Percentiles rank a stretch among this genome's conserved stretches.
Evolutionary conservation across 1,140 invertebrate species (phyloP).

Genomic region (Drosophila suzukii): DNA sequence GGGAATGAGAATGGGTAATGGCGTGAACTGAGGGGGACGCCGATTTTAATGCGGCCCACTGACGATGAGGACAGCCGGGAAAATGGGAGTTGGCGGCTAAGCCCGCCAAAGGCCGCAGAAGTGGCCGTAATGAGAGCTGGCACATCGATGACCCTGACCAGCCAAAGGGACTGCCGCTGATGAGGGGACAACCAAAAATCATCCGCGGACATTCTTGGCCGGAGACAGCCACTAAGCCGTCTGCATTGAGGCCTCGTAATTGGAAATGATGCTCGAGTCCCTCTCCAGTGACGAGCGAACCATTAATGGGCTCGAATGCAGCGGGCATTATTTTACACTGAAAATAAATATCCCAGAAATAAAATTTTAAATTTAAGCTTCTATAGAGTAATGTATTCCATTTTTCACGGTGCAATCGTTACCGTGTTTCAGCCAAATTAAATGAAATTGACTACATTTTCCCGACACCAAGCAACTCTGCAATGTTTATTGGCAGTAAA

Average conservation of each 20-base stretch:
- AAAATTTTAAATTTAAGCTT: neutral
- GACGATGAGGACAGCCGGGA: conserved; percentile 49
- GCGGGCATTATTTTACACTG: conserved; percentile 12
- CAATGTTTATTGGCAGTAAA: conserved; percentile 33
- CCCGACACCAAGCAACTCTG: conserved; percentile 39
- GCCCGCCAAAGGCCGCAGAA: conserved; percentile 33
- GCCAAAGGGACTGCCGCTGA: conserved; percentile 11
- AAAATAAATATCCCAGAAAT: neutral
- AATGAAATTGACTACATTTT: conserved; percentile 67
- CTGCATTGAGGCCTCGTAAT: conserved; percentile 50
- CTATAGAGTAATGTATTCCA: neutral
- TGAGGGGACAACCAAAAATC: conserved; percentile 43
- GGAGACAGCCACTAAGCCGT: conserved; percentile 30
- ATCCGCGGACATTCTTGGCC: conserved; percentile 37
- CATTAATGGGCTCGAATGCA: conserved; percentile 58
- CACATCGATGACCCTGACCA: conserved; percentile 59
- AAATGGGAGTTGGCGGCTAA: conserved; percentile 64
- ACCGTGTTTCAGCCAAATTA: conserved; percentile 67
- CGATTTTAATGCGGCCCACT: conserved; percentile 58
- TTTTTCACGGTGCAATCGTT: conserved; percentile 31
- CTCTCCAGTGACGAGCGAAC: conserved; percentile 57
- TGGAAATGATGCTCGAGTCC: conserved; percentile 75
- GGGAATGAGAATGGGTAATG: conserved; percentile 33
- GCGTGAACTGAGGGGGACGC: conserved; percentile 25
- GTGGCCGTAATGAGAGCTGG: conserved; percentile 56